Base-by-base conservation (phyloP, 2,113 vertebrate species). In the Upupa epops region DNA sequence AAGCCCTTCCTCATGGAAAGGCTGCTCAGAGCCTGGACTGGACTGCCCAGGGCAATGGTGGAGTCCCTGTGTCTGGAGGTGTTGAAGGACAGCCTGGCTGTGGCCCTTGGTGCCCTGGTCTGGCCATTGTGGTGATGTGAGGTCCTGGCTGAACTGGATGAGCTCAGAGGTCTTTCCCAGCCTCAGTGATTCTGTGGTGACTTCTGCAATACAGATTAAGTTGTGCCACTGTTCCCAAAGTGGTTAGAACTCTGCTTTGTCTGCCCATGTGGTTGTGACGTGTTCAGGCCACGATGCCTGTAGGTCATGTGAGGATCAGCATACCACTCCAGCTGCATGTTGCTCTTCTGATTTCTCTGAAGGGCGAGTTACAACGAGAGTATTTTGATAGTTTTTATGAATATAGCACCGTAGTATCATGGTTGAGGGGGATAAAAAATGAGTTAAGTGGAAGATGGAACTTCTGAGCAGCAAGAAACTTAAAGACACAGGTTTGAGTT, bases 171-270 rank as follows among this genome's bases (percentile, higher is more conserved):
- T n/a, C n/a, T n/a, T n/a, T n/a, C n/a, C n/a, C n/a, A n/a, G n/a
- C n/a, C n/a, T n/a, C n/a, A n/a, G n/a, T n/a, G n/a, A n/a, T n/a
- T n/a, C n/a, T n/a, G n/a, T n/a, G n/a, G 91, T 96, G 95, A 96
- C 94, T 96, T 93, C 91, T 96, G 95, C 96, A 96, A 94, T 68
- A 94, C 69, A 93, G 96, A 97, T 97, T 97, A 96, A 96, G 96
- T 96, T 93, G 93, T 96, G 92, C 97, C 95, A 96, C 92, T 94
- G 92, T 95, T 97, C 83, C 88, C 95, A 96, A 94, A 92, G 83
- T 94, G 95, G 94, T 94, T 95, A 97, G 96, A 96, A 96, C 78
- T 84, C 96, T 96, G 80, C 90, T 95, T 96, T 96, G 92, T 95
- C 91, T 93, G 68, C 95, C 91, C 95, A 94, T 93, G 97, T 96